These are phyloP conservation scores for Lemur catta DNA, from an alignment of 2,797 vertebrate species.

Conservation along the genomic window DNA sequence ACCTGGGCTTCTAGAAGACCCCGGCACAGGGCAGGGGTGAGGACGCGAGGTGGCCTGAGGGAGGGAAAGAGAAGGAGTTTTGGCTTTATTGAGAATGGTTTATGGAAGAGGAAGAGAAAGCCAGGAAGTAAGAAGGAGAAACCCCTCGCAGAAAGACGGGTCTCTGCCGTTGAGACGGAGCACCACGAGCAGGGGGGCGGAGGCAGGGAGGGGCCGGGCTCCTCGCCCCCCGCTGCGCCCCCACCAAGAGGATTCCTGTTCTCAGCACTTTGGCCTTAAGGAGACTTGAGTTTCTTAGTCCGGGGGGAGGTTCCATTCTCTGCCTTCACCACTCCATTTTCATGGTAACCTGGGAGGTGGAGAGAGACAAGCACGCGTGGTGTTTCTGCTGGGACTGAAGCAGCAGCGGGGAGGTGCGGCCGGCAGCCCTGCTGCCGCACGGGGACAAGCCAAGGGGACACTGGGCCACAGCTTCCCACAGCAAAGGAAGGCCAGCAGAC, in stretches of 20 bases:
- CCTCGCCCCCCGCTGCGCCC: constrained; percentile 32
- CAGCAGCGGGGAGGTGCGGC: not conserved
- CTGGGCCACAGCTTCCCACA: not conserved
- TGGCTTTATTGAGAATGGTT: constrained; percentile 86
- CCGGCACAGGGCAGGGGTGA: constrained; percentile 54
- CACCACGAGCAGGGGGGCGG: constrained; percentile 32
- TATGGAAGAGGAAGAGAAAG: constrained; percentile 52
- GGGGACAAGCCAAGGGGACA: fast-evolving
- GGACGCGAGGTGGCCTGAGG: constrained; percentile 65
- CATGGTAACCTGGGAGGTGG: constrained; percentile 90
- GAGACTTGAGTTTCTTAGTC: constrained; percentile 96
- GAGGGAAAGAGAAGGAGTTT: constrained; percentile 76
- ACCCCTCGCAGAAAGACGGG: constrained; percentile 56
- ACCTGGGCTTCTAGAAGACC: constrained; percentile 24
- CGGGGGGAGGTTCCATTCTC: constrained; percentile 95
- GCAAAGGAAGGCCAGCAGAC: not conserved
- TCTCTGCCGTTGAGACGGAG: not conserved
- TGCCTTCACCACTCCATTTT: constrained; percentile 94
- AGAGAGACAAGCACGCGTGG: not conserved
- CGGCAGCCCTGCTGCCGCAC: not conserved
- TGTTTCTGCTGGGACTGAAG: not conserved
- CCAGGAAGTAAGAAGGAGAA: constrained; percentile 63
- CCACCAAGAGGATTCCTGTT: constrained; percentile 71
- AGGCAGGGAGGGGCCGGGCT: constrained; percentile 46
- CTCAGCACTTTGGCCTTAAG: constrained; percentile 84